A percentile compares a stretch with the other conserved stretches of the same genome.
Conservation (phyloP, 2,113 vertebrate species). For the Scomber japonicus region DNA sequence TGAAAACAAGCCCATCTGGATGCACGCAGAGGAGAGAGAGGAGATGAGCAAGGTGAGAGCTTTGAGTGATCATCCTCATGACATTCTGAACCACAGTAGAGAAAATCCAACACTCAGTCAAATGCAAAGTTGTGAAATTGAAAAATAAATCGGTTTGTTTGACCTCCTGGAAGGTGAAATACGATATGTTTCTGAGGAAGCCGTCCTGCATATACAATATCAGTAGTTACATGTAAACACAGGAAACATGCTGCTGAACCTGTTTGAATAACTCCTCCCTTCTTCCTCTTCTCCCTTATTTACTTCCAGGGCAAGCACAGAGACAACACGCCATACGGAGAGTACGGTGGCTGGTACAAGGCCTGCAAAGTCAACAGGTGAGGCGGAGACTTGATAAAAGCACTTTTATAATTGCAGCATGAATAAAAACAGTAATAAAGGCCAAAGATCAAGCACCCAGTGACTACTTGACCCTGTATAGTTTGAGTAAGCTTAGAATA, state of each 20-base stretch:
- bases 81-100: background rate
- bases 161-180: slow-evolving; percentile 19
- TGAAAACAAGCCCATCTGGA: slow-evolving; percentile 98
- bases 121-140: background rate
- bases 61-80: background rate
- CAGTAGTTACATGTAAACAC: slow-evolving; percentile 49
- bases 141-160: background rate
- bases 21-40: slow-evolving; percentile 97
- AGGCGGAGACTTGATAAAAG: slow-evolving; percentile 42
- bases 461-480: no score
- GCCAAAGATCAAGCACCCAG: background rate
- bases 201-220: background rate
- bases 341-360: slow-evolving; percentile 99
- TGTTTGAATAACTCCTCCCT: slow-evolving; percentile 45
- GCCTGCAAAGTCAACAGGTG: slow-evolving; percentile 99
- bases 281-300: slow-evolving; percentile 48
- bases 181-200: background rate
- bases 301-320: slow-evolving; percentile 89
- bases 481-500: no score
- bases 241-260: slow-evolving; percentile 49
- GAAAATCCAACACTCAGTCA: background rate
- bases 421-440: background rate
- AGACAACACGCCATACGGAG: slow-evolving; percentile 92
- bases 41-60: slow-evolving; percentile 95
- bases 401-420: slow-evolving; percentile 18